phyloP scores from a whole-genome alignment of 2,797 vertebrate genomes.

The Borostomias antarcticus region DNA sequence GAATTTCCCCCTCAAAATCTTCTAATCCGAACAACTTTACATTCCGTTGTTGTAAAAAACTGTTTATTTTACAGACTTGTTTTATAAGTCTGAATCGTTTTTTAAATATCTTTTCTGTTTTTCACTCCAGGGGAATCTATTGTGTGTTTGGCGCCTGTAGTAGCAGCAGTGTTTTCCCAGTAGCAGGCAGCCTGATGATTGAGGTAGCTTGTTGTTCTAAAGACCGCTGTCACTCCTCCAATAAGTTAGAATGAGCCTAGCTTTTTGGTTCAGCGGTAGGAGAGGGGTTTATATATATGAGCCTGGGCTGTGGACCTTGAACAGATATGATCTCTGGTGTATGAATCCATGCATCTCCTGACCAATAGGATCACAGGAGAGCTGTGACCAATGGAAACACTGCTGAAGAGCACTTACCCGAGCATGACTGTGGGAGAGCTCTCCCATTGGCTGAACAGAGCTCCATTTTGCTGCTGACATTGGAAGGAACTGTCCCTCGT shows the following conservation, averaged over 20 bases:
- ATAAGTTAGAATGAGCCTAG: constrained; percentile 20
- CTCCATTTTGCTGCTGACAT: constrained; percentile 42
- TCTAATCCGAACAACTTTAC: constrained; percentile 79
- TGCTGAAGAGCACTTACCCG: constrained; percentile 70
- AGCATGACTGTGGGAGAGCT: constrained; percentile 49
- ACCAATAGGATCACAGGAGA: constrained; percentile 62
- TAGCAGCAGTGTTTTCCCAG: constrained; percentile 4
- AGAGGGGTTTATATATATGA: constrained; percentile 49
- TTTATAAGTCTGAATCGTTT: constrained; percentile 92
- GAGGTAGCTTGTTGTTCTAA: constrained; percentile 36
- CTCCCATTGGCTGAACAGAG: constrained; percentile 41
- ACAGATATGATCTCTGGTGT: constrained; percentile 19
- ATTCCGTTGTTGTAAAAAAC: constrained; percentile 84
- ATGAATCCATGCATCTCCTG: constrained; percentile 29
- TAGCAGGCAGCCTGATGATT: constrained; percentile 23
- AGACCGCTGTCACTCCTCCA: constrained; percentile 21
- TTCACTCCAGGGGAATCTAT: constrained; percentile 52
- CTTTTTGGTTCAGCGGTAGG: constrained; percentile 35
- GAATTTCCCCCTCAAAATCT: constrained; percentile 53
- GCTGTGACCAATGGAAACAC: constrained; percentile 59
- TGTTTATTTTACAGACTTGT: constrained; percentile 95
- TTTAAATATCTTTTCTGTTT: constrained; percentile 72
- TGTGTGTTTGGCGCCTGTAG: constrained; percentile 13
- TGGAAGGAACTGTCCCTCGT: constrained; percentile 31
- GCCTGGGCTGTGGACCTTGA: constrained; percentile 42